Evolutionary conservation across 2,888 invertebrate species (phyloP).

Genomic region (Axea sp.): DNA sequence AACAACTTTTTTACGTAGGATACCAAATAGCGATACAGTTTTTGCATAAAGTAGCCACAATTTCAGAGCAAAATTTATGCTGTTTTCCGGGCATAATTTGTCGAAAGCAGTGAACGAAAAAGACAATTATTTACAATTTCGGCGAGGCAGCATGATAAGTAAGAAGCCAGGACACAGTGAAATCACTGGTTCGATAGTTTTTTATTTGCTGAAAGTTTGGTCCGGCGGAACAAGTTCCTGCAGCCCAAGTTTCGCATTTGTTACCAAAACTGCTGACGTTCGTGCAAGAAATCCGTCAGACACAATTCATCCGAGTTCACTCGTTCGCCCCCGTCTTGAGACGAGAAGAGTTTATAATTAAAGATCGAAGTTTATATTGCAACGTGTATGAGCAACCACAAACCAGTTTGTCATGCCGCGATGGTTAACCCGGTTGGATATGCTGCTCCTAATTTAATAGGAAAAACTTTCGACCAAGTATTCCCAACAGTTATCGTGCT

Average conservation of each 20-base stretch:
- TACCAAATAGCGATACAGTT: slow-evolving; percentile 24
- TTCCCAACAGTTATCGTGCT: slow-evolving; percentile 55
- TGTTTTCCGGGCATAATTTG: slow-evolving; percentile 35
- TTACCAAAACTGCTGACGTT: slow-evolving; percentile 71
- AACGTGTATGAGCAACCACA: slow-evolving; percentile 59
- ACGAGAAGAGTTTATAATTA: slow-evolving; percentile 77
- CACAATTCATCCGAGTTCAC: slow-evolving; percentile 62
- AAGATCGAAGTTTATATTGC: slow-evolving; percentile 74
- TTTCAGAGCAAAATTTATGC: slow-evolving; percentile 35
- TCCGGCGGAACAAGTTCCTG: slow-evolving; percentile 69
- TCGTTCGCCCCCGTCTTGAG: slow-evolving; percentile 34
- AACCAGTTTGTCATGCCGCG: slow-evolving; percentile 60
- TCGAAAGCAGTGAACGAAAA: slow-evolving; percentile 55
- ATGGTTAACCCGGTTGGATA: slow-evolving; percentile 52
- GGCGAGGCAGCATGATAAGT: slow-evolving; percentile 56
- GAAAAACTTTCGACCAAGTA: slow-evolving; percentile 56
- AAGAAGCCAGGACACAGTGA: slow-evolving; percentile 65
- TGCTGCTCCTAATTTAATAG: slow-evolving; percentile 54
- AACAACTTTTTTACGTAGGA: too few relatives aligned
- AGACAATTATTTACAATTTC: slow-evolving; percentile 74
- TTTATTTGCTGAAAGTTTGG: slow-evolving; percentile 70
- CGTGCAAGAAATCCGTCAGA: slow-evolving; percentile 67
- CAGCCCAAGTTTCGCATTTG: slow-evolving; percentile 73
- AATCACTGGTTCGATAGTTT: slow-evolving; percentile 69
- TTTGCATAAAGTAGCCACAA: slow-evolving; percentile 1